phyloP scores from a whole-genome alignment of 2,797 vertebrate species.

The Thripadectes ignobilis region DNA sequence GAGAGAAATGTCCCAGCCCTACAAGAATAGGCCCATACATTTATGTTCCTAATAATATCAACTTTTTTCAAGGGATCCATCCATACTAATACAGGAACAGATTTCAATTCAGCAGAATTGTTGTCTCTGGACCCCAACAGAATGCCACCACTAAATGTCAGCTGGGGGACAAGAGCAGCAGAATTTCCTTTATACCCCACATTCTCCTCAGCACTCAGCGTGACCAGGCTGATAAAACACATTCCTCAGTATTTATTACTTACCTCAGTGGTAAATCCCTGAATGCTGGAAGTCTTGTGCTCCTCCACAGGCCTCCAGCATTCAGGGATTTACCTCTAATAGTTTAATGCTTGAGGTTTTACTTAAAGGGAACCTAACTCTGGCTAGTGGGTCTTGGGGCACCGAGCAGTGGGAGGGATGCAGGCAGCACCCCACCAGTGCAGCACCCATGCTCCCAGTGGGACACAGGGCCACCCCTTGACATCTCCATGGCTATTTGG shows the following conservation, averaged over 20 bases:
- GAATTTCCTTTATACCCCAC: not conserved
- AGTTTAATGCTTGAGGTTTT: not conserved
- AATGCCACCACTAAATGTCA: not conserved
- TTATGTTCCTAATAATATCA: not conserved
- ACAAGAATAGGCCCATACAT: fast-evolving
- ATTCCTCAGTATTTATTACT: not conserved
- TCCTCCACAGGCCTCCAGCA: not conserved
- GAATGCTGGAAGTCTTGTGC: not conserved
- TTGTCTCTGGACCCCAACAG: not conserved
- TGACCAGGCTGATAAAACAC: not conserved
- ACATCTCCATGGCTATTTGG: not conserved
- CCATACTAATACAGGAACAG: not conserved
- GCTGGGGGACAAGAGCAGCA: not conserved
- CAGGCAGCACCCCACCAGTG: not conserved
- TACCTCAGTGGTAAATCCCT: not conserved
- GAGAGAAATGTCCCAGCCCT: not conserved
- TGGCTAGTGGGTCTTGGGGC: not conserved
- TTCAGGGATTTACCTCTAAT: not conserved
- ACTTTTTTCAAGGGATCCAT: not conserved
- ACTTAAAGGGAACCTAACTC: not conserved
- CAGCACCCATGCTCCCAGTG: not conserved
- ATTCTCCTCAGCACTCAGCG: not conserved
- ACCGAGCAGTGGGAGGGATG: not conserved
- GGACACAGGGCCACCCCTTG: not conserved
- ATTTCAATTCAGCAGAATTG: not conserved